Base-by-base conservation (phyloP, 2,797 vertebrate species). In the Staurois parvus region DNA sequence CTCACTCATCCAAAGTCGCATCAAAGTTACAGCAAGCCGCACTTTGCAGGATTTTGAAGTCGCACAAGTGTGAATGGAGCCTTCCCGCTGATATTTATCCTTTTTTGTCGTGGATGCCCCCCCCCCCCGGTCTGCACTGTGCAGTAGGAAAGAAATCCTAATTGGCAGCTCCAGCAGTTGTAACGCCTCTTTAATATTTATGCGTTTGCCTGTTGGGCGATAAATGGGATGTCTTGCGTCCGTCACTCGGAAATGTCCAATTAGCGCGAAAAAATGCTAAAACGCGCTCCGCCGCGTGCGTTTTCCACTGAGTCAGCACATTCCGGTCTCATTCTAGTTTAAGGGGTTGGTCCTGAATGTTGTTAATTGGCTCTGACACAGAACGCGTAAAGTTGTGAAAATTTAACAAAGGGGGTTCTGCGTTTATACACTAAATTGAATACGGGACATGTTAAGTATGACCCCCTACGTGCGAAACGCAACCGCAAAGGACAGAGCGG, bases 321-420 rank as follows among this genome's bases (percentile, higher is more conserved):
- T 76, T 26, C 52, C 75, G 69, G 26, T 11, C 72, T 76, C 52
- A 69, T 48, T 59, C 28, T 4, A 40, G 29, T 37, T 83, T 67
- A 32, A 26, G 81, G 81, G 81, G 15, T 15, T 17, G 17, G 15
- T 30, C 59, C 12, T 45, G 72, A 15, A 76, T 76, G 30, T 76
- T 83, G 30, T 40, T 84, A 84, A 84, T 84, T 76, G 82, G 48
- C 32, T 28, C 24, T 52, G 81, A 52, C 73, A 52, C 64, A n/a
- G 29, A 68, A 48, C 34, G 52, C 15, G 28, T 19, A 64, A 48
- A 13, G 62, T 24, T 48, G 26, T 32, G 64, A 72, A 72, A 72
- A 11, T 40, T 37, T 72, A 37, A 72, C 40, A 40, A 40, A 40
- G 24, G 21, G 21, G 12, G 34, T 12, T 79, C 30, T 40, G 40